phyloP scores from a whole-genome alignment of 2,888 invertebrate species.

The Hirtodrosophila duncani region DNA sequence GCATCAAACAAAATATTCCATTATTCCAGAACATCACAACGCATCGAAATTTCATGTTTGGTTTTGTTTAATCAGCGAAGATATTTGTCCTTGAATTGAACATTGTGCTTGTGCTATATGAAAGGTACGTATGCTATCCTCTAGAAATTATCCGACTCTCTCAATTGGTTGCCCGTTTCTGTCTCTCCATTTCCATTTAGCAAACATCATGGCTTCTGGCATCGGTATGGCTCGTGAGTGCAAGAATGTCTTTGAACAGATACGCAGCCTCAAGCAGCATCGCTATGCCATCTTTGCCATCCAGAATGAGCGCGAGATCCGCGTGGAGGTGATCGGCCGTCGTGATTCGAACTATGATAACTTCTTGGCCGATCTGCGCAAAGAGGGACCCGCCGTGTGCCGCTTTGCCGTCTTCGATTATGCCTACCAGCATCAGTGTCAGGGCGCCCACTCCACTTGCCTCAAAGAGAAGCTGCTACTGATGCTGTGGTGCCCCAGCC shows the following conservation, averaged over 20 bases:
- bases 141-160: no score
- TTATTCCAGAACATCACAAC: no score
- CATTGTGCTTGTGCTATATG: no score
- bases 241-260: conserved; percentile 33
- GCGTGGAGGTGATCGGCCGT: conserved; percentile 29
- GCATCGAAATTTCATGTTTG: no score
- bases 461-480: conserved; percentile 45
- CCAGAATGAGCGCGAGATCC: conserved; percentile 24
- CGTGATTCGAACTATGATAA: conserved; percentile 35
- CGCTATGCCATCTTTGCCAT: conserved; percentile 41
- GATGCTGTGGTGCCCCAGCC: conserved; percentile 48
- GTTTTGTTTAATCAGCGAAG: no score
- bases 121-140: no score
- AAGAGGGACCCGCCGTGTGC: conserved; percentile 30
- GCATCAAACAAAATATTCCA: no score
- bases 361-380: conserved; percentile 34
- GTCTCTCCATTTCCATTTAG: no score
- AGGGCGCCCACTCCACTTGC: conserved; percentile 23
- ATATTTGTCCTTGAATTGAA: no score
- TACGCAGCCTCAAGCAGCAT: conserved; percentile 32
- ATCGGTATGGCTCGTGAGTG: conserved; percentile 32
- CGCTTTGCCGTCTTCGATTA: conserved; percentile 51
- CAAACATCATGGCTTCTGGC: conserved; percentile 43
- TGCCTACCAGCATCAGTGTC: conserved; percentile 32
- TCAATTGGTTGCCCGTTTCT: no score